Percentiles rank a stretch among this genome's conserved stretches.
Conservation (phyloP, 2,113 vertebrate species). For the Condylura cristata region DNA sequence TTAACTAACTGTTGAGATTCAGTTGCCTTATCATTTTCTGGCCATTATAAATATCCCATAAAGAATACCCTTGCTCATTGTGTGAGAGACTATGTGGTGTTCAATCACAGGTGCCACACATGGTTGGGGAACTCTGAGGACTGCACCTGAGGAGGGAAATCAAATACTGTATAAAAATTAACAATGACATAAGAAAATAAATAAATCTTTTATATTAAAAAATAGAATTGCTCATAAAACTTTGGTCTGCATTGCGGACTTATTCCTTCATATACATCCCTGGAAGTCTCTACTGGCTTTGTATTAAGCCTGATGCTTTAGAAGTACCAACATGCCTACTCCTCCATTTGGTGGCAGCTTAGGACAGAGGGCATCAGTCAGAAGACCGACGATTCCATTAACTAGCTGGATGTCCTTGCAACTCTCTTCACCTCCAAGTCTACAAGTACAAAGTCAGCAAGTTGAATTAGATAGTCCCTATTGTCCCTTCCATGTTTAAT, state of each 20-base stretch:
- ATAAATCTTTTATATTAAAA: too few relatives aligned
- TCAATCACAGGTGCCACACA: too few relatives aligned
- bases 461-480: background rate
- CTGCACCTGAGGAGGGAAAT: too few relatives aligned
- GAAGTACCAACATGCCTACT: background rate
- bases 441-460: background rate
- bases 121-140: too few relatives aligned
- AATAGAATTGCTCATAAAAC: background rate
- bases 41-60: background rate
- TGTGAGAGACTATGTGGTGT: too few relatives aligned
- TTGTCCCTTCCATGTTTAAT: background rate
- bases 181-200: too few relatives aligned
- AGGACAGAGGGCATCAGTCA: background rate
- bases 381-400: background rate
- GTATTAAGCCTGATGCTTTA: background rate
- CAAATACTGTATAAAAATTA: too few relatives aligned
- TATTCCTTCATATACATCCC: background rate
- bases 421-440: background rate
- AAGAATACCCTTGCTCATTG: too few relatives aligned
- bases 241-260: background rate
- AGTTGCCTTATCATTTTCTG: conserved; percentile 29
- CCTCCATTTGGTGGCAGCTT: background rate
- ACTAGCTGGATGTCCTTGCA: background rate
- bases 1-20: background rate
- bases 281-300: background rate